phyloP scores from a whole-genome alignment of 1,140 invertebrate species.

The Drosophila ambigua region DNA sequence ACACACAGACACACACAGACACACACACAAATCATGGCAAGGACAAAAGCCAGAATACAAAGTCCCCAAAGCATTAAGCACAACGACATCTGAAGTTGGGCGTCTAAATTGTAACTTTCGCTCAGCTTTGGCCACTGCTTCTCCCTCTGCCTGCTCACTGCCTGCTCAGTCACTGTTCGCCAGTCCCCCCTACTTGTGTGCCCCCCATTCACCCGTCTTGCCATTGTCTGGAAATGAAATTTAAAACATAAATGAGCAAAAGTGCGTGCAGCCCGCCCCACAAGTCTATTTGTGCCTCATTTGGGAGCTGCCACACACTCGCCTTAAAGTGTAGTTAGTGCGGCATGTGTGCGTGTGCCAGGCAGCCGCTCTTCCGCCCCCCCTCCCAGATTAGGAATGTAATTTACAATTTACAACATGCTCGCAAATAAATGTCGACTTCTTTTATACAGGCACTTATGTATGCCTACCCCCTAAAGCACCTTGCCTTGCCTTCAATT shows the following conservation, averaged over 20 bases:
- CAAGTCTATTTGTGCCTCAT: conserved; percentile 59
- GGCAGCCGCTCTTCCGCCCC: conserved; percentile 46
- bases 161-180: background rate
- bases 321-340: conserved; percentile 63
- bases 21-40: conserved; percentile 59
- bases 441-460: conserved; percentile 80
- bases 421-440: conserved; percentile 82
- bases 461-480: conserved; percentile 43
- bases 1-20: background rate
- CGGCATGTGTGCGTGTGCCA: conserved; percentile 16
- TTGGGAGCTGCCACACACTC: conserved; percentile 18
- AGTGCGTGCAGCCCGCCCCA: conserved; percentile 64
- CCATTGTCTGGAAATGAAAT: conserved; percentile 72
- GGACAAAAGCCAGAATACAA: conserved; percentile 57
- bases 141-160: conserved; percentile 26
- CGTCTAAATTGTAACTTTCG: conserved; percentile 66
- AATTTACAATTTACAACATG: conserved; percentile 83
- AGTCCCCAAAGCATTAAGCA: conserved; percentile 54
- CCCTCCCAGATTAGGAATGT: conserved; percentile 79
- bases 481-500: conserved; percentile 2
- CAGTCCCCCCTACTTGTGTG: conserved; percentile 3
- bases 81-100: conserved; percentile 52
- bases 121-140: conserved; percentile 33
- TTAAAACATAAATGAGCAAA: conserved; percentile 82
- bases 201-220: background rate